Evolutionary conservation across 37 sponge, comb jelly and placozoan species (phyloP), one percentile per base, ranked within the genome.

Genomic region (Aphrocallistes beatrix): DNA sequence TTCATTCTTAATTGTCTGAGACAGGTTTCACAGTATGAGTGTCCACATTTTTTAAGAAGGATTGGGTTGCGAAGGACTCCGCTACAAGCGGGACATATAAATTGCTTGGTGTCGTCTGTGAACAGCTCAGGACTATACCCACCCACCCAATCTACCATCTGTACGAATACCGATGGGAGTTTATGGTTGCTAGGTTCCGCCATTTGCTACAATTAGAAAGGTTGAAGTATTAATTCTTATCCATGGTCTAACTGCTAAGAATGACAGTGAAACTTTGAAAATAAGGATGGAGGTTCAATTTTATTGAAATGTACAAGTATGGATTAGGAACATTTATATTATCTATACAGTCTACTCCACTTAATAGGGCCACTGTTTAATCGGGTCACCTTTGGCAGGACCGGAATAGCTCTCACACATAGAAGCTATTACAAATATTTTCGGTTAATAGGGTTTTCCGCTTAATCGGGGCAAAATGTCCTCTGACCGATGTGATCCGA

Each of bases 141-240:
- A 25, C 75, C 75, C 3, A 32, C n/a, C 75, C 75, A 60, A 30
- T 60, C 75, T 32, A 60, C 75, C 75, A 60, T 60, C 75, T 60
- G 75, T 3, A 60, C n/a, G n/a, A 60, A 60, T 60, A 60, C 75
- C 75, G 75, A 60, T 60, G 75, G 75, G 75, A 60, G 6, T 6
- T 60, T 60, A 8, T 13, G 1, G 75, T 60, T 60, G 75, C 75
- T 60, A 60, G 75, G 75, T 1, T 13, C 75, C 10, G 75, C 75
- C 75, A 13, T 60, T 19, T 60, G n/a, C n/a, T n/a, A n/a, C n/a
- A n/a, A n/a, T n/a, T n/a, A n/a, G n/a, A n/a, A n/a, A n/a, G n/a
- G n/a, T n/a, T n/a, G n/a, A n/a, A n/a, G n/a, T n/a, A n/a, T n/a
- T n/a, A n/a, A n/a, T n/a, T n/a, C n/a, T n/a, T n/a, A n/a, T n/a